phyloP scores from a whole-genome alignment of 2,888 invertebrate species.

The Erebia ligea region DNA sequence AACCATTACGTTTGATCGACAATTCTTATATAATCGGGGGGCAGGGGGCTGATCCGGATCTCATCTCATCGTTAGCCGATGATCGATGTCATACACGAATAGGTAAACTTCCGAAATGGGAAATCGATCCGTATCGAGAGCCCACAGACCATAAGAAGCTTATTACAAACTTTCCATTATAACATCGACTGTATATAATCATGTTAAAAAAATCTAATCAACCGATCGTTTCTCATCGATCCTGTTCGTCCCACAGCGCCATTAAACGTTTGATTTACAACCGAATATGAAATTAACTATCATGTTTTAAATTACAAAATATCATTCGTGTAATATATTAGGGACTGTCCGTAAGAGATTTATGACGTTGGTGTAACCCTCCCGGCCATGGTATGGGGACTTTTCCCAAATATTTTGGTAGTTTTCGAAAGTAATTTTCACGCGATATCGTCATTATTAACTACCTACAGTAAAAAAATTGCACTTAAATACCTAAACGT shows the following conservation, averaged over 20 bases:
- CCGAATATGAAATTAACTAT: conserved; percentile 61
- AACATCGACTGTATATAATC: conserved; percentile 15
- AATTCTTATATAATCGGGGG: too few relatives aligned
- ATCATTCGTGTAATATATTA: conserved; percentile 58
- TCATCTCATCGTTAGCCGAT: too few relatives aligned
- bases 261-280: conserved; percentile 60
- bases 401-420: background rate
- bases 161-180: conserved; percentile 12
- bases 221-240: conserved; percentile 36
- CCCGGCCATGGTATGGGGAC: conserved; percentile 31
- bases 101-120: background rate
- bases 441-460: background rate
- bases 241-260: conserved; percentile 45
- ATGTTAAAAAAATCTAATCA: conserved; percentile 38
- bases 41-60: too few relatives aligned
- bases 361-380: conserved; percentile 49
- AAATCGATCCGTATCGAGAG: background rate
- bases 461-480: too few relatives aligned
- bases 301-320: conserved; percentile 67
- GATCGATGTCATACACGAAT: too few relatives aligned
- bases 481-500: too few relatives aligned
- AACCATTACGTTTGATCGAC: too few relatives aligned
- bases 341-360: conserved; percentile 55
- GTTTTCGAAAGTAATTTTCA: background rate
- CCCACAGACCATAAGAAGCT: conserved; percentile 1